Conservation (phyloP, 2,888 invertebrate genomes). For the Xestia xanthographa region DNA sequence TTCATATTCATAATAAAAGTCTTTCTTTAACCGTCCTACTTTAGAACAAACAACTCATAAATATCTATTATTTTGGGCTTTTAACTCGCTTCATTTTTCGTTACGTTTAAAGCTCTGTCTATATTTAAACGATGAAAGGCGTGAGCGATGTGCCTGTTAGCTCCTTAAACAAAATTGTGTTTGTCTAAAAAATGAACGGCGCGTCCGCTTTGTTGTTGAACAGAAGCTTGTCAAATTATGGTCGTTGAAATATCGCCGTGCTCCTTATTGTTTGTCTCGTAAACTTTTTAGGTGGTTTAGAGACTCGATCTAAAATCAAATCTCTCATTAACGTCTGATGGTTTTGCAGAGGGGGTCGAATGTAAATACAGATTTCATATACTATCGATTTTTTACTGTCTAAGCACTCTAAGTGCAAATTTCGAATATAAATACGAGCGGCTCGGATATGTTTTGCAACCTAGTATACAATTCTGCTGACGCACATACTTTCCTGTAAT, state of each 20-base stretch:
- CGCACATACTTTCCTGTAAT: no score
- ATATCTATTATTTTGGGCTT: slow-evolving; percentile 32
- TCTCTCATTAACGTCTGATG: slow-evolving; percentile 16
- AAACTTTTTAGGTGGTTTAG: slow-evolving; percentile 14
- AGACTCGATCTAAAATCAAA: background rate
- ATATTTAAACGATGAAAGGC: slow-evolving; percentile 24
- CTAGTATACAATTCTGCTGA: no score
- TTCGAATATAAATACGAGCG: no score
- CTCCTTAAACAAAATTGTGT: slow-evolving; percentile 45
- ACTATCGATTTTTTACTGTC: no score
- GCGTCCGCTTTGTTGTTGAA: slow-evolving; percentile 36
- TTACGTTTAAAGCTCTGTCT: slow-evolving; percentile 22
- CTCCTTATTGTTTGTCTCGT: slow-evolving; percentile 29
- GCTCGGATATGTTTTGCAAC: no score
- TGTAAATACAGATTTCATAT: slow-evolving; percentile 1
- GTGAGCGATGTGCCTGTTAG: slow-evolving; percentile 44
- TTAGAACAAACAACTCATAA: slow-evolving; percentile 40
- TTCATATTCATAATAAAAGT: slow-evolving; percentile 1
- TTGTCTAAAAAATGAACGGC: slow-evolving; percentile 39
- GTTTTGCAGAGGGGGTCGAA: background rate
- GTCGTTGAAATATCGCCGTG: slow-evolving; percentile 41
- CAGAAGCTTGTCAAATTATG: slow-evolving; percentile 46
- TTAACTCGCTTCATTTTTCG: slow-evolving; percentile 22
- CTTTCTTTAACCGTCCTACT: background rate
- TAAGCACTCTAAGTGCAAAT: no score